These are phyloP conservation scores for Parotocinclus haroldoi DNA, from an alignment of 2,797 vertebrate genomes.

Conservation along the genomic window DNA sequence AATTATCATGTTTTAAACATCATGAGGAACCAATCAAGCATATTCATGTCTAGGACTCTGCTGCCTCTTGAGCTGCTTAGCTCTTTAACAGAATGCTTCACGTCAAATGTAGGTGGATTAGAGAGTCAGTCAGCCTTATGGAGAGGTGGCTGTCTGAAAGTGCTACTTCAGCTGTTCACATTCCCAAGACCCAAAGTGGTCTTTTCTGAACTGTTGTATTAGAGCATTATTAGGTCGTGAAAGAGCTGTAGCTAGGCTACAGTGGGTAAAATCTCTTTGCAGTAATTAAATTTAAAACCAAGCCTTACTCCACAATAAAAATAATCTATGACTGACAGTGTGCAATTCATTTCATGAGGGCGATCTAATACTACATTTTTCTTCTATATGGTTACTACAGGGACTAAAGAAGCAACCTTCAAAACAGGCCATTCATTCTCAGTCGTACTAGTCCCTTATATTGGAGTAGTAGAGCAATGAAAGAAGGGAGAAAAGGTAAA, in stretches of 20 bases:
- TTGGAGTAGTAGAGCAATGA: neutral
- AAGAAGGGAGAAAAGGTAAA: conserved; percentile 15
- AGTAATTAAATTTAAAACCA: conserved; percentile 3
- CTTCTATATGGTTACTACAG: neutral
- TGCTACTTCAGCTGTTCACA: conserved; percentile 20
- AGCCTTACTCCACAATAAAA: conserved; percentile 4
- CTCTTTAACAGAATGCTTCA: conserved; percentile 43
- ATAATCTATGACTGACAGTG: neutral
- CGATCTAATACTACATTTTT: conserved; percentile 1
- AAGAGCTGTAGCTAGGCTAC: no score
- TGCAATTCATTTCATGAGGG: neutral
- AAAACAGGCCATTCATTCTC: conserved; percentile 5
- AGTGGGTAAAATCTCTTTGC: neutral
- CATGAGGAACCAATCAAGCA: conserved; percentile 31
- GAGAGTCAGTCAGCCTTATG: conserved; percentile 60
- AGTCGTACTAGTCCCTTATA: neutral
- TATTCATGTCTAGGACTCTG: conserved; percentile 27
- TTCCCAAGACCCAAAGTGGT: conserved; percentile 22
- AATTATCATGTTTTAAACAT: conserved; percentile 17
- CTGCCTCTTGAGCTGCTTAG: conserved; percentile 37
- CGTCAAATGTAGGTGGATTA: conserved; percentile 58
- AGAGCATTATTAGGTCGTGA: no score
- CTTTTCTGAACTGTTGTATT: neutral
- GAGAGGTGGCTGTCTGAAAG: conserved; percentile 48
- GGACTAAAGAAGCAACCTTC: conserved; percentile 6